phyloP scores from a whole-genome alignment of 2,113 vertebrate genomes.

The Aegithalos caudatus region DNA sequence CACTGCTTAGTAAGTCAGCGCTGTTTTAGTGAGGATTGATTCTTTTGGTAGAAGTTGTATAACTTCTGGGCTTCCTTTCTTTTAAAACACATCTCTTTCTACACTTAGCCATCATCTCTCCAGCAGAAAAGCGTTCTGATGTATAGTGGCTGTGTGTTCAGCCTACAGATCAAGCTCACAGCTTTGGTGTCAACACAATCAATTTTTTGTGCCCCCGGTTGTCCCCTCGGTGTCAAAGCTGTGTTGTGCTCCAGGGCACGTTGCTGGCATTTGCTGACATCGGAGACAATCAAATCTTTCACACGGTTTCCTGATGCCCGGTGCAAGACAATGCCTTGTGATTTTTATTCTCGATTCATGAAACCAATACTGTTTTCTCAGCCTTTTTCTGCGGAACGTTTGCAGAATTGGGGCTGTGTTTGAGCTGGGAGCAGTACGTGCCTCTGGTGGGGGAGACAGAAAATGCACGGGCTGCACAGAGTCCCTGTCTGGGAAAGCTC shows the following conservation, averaged over 20 bases:
- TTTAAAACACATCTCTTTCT: neutral
- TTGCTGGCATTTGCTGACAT: neutral
- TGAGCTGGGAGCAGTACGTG: neutral
- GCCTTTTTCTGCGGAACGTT: neutral
- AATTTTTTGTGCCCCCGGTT: neutral
- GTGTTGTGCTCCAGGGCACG: neutral
- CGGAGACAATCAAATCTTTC: slow-evolving; percentile 25
- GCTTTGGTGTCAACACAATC: neutral
- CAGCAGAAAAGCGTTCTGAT: neutral
- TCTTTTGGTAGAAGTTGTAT: neutral
- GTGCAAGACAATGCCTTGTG: neutral
- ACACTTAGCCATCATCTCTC: neutral
- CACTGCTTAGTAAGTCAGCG: neutral
- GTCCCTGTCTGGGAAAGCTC: neutral
- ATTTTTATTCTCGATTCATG: neutral
- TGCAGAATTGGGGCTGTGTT: neutral
- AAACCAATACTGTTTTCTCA: neutral
- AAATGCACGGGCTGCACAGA: neutral
- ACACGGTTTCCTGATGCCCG: neutral
- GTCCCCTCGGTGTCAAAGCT: neutral
- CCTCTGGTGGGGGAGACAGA: neutral
- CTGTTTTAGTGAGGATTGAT: neutral
- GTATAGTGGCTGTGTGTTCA: accelerated
- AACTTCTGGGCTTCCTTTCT: neutral
- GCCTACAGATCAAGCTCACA: neutral